Conservation (phyloP, 2,888 invertebrate species). For the Hypsopygia costalis region DNA sequence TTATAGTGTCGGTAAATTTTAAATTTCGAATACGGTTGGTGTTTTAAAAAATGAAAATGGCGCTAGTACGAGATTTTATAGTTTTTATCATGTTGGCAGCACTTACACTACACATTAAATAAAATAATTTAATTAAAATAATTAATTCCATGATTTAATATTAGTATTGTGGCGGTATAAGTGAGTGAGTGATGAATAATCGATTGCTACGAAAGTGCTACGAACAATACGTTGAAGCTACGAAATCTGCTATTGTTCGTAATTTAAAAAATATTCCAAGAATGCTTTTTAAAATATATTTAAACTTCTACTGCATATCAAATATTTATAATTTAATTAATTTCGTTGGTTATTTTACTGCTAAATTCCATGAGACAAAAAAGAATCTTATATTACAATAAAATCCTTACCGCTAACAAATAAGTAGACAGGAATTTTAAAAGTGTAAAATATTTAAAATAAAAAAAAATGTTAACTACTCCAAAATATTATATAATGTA, state of each 20-base stretch:
- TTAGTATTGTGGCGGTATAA: slow-evolving; percentile 23
- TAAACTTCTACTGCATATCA: no score
- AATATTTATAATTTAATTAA: no score
- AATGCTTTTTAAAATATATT: background rate
- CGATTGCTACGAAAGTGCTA: slow-evolving; percentile 48
- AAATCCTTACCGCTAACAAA: no score
- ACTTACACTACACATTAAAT: slow-evolving; percentile 16
- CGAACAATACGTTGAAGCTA: slow-evolving; percentile 33
- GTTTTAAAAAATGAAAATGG: slow-evolving; percentile 59
- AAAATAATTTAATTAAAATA: slow-evolving; percentile 11
- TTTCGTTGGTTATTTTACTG: no score
- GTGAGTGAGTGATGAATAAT: slow-evolving; percentile 23
- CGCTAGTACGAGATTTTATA: slow-evolving; percentile 57
- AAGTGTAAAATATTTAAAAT: no score
- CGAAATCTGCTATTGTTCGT: slow-evolving; percentile 13
- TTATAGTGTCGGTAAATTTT: slow-evolving; percentile 47
- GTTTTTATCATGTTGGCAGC: slow-evolving; percentile 23
- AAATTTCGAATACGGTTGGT: slow-evolving; percentile 57
- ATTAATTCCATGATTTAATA: slow-evolving; percentile 10
- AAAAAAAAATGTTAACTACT: no score
- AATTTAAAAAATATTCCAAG: background rate
- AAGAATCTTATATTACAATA: no score
- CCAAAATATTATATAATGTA: no score
- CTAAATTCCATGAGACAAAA: no score
- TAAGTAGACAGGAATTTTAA: no score